phyloP scores from a whole-genome alignment of 1,140 invertebrate genomes.

The Musca domestica region DNA sequence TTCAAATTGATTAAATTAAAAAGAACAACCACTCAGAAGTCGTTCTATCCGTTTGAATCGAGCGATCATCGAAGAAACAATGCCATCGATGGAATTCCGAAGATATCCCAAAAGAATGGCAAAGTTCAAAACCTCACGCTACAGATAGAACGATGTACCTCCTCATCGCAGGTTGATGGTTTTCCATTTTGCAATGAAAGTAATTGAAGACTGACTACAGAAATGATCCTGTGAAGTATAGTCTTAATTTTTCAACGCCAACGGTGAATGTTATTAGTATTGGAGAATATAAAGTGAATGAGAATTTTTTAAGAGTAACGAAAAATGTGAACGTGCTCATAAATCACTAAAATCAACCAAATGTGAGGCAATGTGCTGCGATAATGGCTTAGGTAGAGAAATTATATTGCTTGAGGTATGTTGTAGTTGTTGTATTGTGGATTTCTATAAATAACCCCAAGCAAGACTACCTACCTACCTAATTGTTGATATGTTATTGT shows the following conservation, averaged over 20 bases:
- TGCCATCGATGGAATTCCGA: not conserved
- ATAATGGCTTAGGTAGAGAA: no score
- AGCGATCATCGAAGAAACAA: constrained; percentile 25
- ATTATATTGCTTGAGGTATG: no score
- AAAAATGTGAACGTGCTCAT: no score
- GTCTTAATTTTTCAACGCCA: constrained; percentile 35
- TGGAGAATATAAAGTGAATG: constrained; percentile 21
- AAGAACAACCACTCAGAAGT: constrained; percentile 46
- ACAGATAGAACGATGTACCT: constrained; percentile 43
- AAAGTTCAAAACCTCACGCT: constrained; percentile 42
- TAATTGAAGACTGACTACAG: constrained; percentile 50
- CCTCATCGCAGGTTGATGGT: constrained; percentile 40
- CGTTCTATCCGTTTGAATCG: constrained; percentile 42
- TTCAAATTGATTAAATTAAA: not conserved
- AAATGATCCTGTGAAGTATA: constrained; percentile 53
- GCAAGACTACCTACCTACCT: no score
- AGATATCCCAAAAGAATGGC: constrained; percentile 7
- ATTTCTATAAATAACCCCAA: no score
- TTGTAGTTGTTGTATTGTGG: no score
- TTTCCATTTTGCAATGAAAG: constrained; percentile 41
- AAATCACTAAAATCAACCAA: no score
- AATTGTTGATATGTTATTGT: no score
- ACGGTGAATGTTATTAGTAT: not conserved
- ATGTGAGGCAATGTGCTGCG: no score
- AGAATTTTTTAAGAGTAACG: no score